Conservation (phyloP, 2,797 vertebrate species). For the Notamacropus eugenii region DNA sequence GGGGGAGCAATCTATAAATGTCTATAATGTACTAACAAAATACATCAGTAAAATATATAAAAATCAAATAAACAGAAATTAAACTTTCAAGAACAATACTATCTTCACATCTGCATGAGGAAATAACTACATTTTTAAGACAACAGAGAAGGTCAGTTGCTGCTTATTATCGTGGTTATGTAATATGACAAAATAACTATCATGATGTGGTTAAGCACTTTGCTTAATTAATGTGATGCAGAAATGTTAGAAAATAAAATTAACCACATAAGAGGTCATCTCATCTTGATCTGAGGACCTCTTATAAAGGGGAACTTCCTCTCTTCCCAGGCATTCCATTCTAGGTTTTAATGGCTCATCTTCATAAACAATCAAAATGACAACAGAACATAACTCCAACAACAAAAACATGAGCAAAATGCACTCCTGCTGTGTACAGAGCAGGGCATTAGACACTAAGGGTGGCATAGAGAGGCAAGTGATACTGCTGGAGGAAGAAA, state of each 20-base stretch:
- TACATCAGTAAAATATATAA: neutral
- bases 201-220: neutral
- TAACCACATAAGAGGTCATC: fast-evolving
- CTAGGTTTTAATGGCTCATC: neutral
- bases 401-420: neutral
- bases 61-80: no score
- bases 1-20: neutral
- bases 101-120: neutral
- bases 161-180: neutral
- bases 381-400: neutral
- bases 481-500: neutral
- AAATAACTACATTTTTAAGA: neutral
- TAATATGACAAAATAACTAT: neutral
- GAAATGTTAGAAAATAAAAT: neutral
- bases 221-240: neutral
- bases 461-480: neutral
- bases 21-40: neutral
- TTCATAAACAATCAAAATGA: neutral
- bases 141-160: neutral
- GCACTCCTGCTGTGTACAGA: neutral
- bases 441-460: neutral
- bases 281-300: neutral
- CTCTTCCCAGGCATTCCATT: neutral
- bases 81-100: neutral
- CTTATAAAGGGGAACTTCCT: fast-evolving